A percentile compares a stretch with the other conserved stretches of the same genome.
These are phyloP conservation scores for Peromyscus melanophrys DNA, from an alignment of 2,797 vertebrate species.

Conservation along the genomic window DNA sequence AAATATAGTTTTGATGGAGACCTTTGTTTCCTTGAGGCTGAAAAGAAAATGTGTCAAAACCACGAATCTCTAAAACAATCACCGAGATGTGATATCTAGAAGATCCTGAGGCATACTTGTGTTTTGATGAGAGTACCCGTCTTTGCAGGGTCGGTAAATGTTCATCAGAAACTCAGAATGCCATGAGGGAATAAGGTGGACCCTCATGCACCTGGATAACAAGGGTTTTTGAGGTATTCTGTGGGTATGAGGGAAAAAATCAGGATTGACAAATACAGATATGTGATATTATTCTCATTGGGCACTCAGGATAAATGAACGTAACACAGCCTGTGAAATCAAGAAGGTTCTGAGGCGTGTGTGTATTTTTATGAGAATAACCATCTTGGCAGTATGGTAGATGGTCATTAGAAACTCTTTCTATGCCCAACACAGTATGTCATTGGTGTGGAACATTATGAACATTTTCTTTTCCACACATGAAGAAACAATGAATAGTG, in stretches of 20 bases:
- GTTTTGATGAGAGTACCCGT: background rate
- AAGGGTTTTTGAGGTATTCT: background rate
- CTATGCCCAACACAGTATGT: background rate
- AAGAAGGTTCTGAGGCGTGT: background rate
- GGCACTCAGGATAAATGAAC: background rate
- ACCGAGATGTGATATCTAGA: background rate
- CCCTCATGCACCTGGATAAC: background rate
- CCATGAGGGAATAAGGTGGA: background rate
- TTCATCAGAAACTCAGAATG: constrained; percentile 1
- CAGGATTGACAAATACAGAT: background rate
- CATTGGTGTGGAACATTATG: background rate
- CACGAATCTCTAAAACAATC: constrained; percentile 33
- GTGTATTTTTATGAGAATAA: background rate
- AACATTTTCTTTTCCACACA: background rate
- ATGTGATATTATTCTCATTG: background rate
- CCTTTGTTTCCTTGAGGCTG: constrained; percentile 10
- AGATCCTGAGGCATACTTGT: background rate
- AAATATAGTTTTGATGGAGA: constrained; percentile 31
- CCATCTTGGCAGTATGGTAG: no score
- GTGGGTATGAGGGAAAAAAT: background rate
- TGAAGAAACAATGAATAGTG: background rate
- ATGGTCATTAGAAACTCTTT: background rate
- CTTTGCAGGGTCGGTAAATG: background rate
- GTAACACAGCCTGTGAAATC: background rate
- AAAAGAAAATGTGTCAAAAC: constrained; percentile 25